Percentiles rank a stretch among this genome's conserved stretches.
phyloP scores from a whole-genome alignment of 2,113 vertebrate species.

The Ciconia boyciana region DNA sequence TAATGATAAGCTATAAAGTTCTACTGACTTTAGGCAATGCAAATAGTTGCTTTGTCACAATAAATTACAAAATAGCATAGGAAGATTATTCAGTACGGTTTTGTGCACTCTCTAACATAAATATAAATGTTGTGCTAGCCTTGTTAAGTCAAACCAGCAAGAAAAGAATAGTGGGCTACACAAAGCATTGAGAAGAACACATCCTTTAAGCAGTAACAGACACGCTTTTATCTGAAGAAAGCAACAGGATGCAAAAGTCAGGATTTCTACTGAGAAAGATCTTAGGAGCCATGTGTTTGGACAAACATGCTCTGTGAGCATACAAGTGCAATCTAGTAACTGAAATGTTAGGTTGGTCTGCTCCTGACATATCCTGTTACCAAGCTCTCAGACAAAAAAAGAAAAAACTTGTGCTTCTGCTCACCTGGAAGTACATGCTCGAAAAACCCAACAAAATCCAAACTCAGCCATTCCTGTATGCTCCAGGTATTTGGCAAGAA shows the following conservation, averaged over 20 bases:
- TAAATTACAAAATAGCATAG: background rate
- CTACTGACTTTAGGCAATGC: background rate
- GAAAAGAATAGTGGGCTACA: background rate
- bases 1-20: background rate
- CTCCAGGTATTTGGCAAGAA: background rate
- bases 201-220: background rate
- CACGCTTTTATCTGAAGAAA: background rate
- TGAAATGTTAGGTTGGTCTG: background rate
- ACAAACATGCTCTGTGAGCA: background rate
- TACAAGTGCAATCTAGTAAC: background rate
- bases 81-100: background rate
- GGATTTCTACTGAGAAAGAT: background rate
- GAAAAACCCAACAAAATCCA: background rate
- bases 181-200: background rate
- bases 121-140: background rate
- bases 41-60: background rate
- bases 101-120: background rate
- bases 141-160: background rate
- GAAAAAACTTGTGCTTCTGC: background rate
- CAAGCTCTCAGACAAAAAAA: background rate
- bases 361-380: background rate
- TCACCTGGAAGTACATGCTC: background rate
- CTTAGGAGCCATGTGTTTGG: background rate
- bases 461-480: background rate
- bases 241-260: background rate